A percentile compares a stretch with the other conserved stretches of the same genome.
phyloP scores from a whole-genome alignment of 2,113 vertebrate species.

The Pygathrix nemaeus region DNA sequence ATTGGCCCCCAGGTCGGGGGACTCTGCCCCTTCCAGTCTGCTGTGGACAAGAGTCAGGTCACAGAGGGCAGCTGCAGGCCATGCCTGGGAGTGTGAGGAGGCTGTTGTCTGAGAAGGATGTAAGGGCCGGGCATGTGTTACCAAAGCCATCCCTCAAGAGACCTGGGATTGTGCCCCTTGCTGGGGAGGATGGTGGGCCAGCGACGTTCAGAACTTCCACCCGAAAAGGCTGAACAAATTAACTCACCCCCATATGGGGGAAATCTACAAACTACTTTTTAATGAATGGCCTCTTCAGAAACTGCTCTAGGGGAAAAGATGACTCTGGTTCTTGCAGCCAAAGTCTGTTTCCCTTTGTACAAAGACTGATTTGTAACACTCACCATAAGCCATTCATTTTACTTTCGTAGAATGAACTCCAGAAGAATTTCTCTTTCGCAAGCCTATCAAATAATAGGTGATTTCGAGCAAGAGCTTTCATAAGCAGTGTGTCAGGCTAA shows the following conservation, averaged over 20 bases:
- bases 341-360: conserved; percentile 30
- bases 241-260: background rate
- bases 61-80: background rate
- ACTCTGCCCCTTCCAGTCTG: background rate
- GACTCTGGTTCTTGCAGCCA: background rate
- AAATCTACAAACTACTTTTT: background rate
- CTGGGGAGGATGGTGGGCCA: background rate
- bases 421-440: background rate
- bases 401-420: background rate
- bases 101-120: background rate
- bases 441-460: background rate
- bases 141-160: background rate
- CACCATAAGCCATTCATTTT: background rate
- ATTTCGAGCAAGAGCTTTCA: conserved; percentile 9
- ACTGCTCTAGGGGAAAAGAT: background rate
- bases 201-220: fast-evolving
- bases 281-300: conserved; percentile 2
- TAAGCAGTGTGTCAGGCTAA: background rate
- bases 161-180: no score
- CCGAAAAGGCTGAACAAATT: fast-evolving
- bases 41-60: background rate
- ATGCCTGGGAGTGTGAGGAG: background rate
- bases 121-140: background rate
- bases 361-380: conserved; percentile 19
- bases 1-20: background rate